Base-by-base conservation (phyloP, 2,797 vertebrate species). In the Trematomus bernacchii region DNA sequence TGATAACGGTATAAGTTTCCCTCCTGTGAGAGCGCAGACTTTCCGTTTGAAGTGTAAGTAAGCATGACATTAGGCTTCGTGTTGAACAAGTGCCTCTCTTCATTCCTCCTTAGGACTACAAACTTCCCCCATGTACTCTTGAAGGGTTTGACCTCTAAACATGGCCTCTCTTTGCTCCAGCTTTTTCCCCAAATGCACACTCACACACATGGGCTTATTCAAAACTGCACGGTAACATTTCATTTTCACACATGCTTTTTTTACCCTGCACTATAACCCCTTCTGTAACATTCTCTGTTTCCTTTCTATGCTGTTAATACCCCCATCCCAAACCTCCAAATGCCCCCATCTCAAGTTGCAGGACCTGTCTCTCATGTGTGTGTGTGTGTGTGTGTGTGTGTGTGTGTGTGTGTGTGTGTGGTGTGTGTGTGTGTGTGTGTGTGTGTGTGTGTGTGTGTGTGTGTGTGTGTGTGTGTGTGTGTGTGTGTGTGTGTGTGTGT, bases 341-440 rank as follows among this genome's bases (percentile, higher is more conserved):
- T 89, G 77, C 86, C 87, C 80, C 67, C 80, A 62, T 90, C 89
- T 92, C 90, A 84, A 86, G 86, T 94, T 92, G 82, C 88, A 89
- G 61, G 85, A 87, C 85, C 76, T 89, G 85, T 86, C 87, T 86
- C 84, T 89, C 81, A 76, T 79, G 75, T 58, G 50, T 73, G 52
- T 13, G 33, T 37, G 33, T 37, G 33, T 37, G 33, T 37, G 66
- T n/a, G 59, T 19, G 60, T 43, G 66, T n/a, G 66, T 19, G 60
- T 43, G 76, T 79, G 75, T 58, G 52, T 73, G 50, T 13, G 33
- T 37, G 33, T 37, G 7, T 37, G 33, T 37, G 66, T n/a, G 59
- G 60, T 70, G 74, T 79, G 74, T 74, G 76, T 76, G 76, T 73
- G 73, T 78, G 73, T 68, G 81, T 16, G 59, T n/a, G 66, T 19